Evolutionary conservation across 2,888 invertebrate species (phyloP), one percentile per base, ranked within the genome.

Genomic region (Drosophila phalerata): DNA sequence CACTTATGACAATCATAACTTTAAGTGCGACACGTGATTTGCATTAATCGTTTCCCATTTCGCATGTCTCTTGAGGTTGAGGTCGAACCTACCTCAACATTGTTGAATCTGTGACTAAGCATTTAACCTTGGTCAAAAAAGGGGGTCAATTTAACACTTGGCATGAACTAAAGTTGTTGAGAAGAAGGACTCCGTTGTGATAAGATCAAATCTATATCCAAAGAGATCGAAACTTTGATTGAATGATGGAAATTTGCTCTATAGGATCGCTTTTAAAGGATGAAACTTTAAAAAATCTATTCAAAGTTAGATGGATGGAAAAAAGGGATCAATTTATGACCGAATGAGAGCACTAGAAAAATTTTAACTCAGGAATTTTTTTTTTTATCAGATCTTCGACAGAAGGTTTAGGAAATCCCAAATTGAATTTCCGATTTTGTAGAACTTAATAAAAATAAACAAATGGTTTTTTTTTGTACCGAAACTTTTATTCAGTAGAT

Each of bases 401-500:
- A n/a, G 13, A 0, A 34, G 13, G 0, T 13, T 13, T 13, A 5
- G 2, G 5, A 13, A n/a, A 6, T 6, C 0, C 1, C n/a, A 4
- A 28, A 22, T 22, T 22, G 22, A 3, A 22, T 34, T 1, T 13
- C 1, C 6, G 3, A 19, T 19, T 9, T 38, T 17, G 25, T 3
- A 5, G 5, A 8, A 28, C 3, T 11, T 8, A 17, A 8, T 43
- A 3, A 45, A 25, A 13, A 2, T 9, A 45, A 32, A 13, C 25
- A 58, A 19, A 2, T 34, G 1, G 5, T 57, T 4, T 4, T 74
- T 82, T 90, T 90, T 92, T 90, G 89, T 91, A 92, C 92, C 89
- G 92, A 92, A 91, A 78, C 85, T 84, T 92, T 92, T 92, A 92
- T 92, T 92, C 92, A 91, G 92, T 91, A 90, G 83, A 91, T 92